These are phyloP conservation scores for Elachura formosa DNA, from an alignment of 2,113 vertebrate species.

Conservation along the genomic window DNA sequence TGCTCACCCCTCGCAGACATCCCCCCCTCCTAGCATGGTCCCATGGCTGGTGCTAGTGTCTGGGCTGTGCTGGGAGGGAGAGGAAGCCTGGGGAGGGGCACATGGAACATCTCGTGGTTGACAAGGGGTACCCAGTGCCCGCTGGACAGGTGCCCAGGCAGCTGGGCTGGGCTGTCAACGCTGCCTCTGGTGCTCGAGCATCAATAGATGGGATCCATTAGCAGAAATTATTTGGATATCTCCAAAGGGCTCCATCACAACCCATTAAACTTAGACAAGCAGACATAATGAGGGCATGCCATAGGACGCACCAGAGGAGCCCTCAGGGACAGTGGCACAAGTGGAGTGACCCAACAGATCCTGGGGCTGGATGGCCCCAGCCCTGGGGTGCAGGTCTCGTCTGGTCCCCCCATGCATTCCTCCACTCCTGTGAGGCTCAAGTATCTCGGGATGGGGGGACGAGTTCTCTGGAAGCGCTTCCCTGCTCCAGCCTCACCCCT, in stretches of 20 bases:
- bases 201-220: conserved; percentile 54
- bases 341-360: accelerated
- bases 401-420: accelerated
- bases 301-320: not conserved
- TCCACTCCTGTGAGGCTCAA: accelerated
- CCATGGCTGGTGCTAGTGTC: not conserved
- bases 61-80: not conserved
- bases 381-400: not conserved
- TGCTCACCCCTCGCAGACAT: not conserved
- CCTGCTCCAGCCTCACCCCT: not conserved
- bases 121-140: not conserved
- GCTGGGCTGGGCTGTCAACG: accelerated
- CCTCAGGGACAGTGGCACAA: accelerated
- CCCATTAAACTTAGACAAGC: conserved; percentile 29
- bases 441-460: not conserved
- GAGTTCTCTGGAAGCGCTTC: accelerated
- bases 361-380: accelerated
- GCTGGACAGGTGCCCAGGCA: not conserved
- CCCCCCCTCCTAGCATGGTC: not conserved
- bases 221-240: conserved; percentile 31
- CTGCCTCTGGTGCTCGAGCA: not conserved
- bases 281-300: conserved; percentile 27
- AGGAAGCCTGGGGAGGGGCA: not conserved
- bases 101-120: not conserved
- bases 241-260: conserved; percentile 16